These are phyloP conservation scores for Platycercus adscitus DNA, from an alignment of 2,113 vertebrate species.

Conservation along the genomic window DNA sequence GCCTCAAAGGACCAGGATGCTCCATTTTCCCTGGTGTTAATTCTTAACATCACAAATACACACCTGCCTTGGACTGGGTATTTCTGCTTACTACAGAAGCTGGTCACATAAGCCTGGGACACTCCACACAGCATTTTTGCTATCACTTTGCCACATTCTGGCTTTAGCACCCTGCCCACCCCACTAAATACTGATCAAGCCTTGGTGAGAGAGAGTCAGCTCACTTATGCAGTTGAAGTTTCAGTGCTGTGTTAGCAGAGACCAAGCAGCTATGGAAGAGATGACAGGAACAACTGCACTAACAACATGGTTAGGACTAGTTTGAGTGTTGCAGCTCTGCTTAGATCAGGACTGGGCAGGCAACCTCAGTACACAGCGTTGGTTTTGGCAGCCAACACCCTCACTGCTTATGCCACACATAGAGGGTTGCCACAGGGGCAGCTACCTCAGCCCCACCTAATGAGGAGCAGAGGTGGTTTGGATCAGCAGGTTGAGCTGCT, in stretches of 20 bases:
- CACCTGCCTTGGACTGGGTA: fast-evolving
- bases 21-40: fast-evolving
- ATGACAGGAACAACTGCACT: neutral
- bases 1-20: neutral
- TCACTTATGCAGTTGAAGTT: neutral
- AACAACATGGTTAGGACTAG: neutral
- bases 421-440: neutral
- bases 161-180: neutral
- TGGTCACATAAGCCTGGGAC: neutral
- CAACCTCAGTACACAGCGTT: fast-evolving
- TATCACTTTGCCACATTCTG: neutral
- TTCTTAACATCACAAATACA: neutral
- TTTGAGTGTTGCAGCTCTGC: neutral
- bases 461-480: neutral
- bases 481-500: neutral
- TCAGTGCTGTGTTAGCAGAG: neutral
- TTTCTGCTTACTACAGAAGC: neutral
- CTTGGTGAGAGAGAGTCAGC: neutral
- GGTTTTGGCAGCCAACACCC: neutral
- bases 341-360: neutral
- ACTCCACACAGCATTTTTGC: neutral
- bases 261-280: neutral
- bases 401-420: neutral
- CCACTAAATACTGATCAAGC: fast-evolving
- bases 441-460: neutral